phyloP scores from a whole-genome alignment of 1,140 invertebrate genomes.

The Chironomus striatipennis region DNA sequence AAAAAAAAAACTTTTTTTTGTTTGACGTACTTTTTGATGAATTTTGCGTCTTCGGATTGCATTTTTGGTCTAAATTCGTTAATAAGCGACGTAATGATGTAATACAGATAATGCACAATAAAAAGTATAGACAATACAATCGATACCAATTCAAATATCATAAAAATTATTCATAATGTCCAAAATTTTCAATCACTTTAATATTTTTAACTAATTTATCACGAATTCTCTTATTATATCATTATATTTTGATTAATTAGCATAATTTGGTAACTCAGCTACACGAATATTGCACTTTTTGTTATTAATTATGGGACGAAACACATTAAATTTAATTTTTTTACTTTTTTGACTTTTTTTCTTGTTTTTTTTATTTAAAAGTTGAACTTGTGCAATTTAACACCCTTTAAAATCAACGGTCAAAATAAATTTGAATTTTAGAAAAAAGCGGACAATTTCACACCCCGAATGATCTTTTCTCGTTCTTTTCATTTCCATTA shows the following conservation, averaged over 20 bases:
- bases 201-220: slow-evolving; percentile 1
- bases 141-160: slow-evolving; percentile 1
- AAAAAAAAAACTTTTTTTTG: background rate
- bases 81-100: background rate
- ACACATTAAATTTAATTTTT: background rate
- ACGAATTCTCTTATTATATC: background rate
- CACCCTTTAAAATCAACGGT: background rate
- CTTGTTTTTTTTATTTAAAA: background rate
- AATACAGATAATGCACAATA: slow-evolving; percentile 18
- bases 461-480: no score
- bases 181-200: background rate
- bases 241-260: background rate
- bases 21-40: slow-evolving; percentile 47
- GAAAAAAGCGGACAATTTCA: no score
- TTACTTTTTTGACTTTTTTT: background rate
- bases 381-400: background rate
- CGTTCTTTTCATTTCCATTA: background rate
- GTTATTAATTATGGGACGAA: background rate
- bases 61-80: slow-evolving; percentile 31
- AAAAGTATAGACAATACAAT: background rate
- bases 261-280: background rate
- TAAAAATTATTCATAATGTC: slow-evolving; percentile 15
- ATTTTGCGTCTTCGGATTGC: slow-evolving; percentile 52
- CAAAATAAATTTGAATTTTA: no score
- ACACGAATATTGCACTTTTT: background rate